phyloP scores from a whole-genome alignment of 2,113 vertebrate species.

The Brachirus orientalis region DNA sequence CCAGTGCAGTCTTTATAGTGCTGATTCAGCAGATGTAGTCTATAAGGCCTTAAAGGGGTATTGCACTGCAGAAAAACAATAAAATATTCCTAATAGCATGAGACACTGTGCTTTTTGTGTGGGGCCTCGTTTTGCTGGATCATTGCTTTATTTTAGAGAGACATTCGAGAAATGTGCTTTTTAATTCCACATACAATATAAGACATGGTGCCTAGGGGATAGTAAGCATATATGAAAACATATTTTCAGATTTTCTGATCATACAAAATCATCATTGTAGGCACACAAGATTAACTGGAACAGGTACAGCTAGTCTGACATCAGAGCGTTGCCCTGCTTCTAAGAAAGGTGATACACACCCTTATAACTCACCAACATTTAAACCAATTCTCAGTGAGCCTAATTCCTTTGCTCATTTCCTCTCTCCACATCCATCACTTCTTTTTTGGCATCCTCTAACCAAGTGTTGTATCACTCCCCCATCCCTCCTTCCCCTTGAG shows the following conservation, averaged over 20 bases:
- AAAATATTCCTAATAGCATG: not conserved
- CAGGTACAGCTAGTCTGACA: not conserved
- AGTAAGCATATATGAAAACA: too few relatives aligned
- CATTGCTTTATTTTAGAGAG: too few relatives aligned
- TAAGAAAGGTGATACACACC: not conserved
- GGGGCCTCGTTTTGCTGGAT: too few relatives aligned
- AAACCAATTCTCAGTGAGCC: not conserved
- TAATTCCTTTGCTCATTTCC: not conserved
- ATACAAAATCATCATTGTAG: constrained; percentile 1
- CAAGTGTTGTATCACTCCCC: constrained; percentile 35
- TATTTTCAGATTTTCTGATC: too few relatives aligned
- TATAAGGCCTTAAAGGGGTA: constrained; percentile 31
- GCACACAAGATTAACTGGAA: not conserved
- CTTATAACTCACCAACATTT: not conserved
- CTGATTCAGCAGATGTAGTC: constrained; percentile 49
- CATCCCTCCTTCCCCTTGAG: not conserved
- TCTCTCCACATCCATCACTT: not conserved
- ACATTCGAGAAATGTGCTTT: too few relatives aligned
- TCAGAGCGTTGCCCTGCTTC: not conserved
- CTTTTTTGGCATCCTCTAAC: constrained; percentile 28
- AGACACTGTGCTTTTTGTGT: not conserved
- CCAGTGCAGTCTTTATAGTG: constrained; percentile 21
- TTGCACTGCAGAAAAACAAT: constrained; percentile 20
- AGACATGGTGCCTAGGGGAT: too few relatives aligned
- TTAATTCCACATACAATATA: not conserved